A percentile compares a stretch with the other conserved stretches of the same genome.
Evolutionary conservation across 2,797 vertebrate genomes (phyloP).

Genomic region (Pygocentrus nattereri): DNA sequence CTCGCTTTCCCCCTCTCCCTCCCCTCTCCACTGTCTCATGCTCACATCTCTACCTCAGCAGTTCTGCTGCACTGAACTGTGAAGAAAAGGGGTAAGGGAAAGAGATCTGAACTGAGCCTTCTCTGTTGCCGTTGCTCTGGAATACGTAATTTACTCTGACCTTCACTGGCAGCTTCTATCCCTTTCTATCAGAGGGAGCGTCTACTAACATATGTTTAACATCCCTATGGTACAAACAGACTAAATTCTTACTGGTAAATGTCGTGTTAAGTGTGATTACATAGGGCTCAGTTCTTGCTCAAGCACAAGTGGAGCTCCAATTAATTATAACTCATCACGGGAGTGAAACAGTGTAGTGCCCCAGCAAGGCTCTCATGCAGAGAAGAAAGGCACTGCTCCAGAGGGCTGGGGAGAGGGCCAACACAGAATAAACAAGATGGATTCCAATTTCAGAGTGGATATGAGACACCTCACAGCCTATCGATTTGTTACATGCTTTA

Average conservation of each 20-base stretch:
- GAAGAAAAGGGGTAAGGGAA: background rate
- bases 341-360: background rate
- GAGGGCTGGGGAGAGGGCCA: background rate
- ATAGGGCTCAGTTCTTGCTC: too few species aligned
- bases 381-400: conserved; percentile 12
- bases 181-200: background rate
- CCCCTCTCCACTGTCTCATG: background rate
- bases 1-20: too few species aligned
- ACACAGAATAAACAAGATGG: conserved; percentile 36
- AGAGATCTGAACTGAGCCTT: background rate
- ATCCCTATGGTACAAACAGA: too few species aligned
- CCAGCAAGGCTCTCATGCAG: background rate
- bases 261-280: too few species aligned
- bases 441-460: conserved; percentile 58
- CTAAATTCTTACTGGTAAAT: too few species aligned
- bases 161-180: background rate
- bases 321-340: background rate
- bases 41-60: background rate
- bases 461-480: conserved; percentile 41
- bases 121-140: background rate
- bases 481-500: conserved; percentile 61
- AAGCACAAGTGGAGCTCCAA: background rate
- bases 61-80: background rate
- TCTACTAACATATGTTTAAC: background rate
- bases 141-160: background rate